These are phyloP conservation scores for Antheraea pernyi DNA, from an alignment of 1,140 invertebrate species.

Conservation along the genomic window DNA sequence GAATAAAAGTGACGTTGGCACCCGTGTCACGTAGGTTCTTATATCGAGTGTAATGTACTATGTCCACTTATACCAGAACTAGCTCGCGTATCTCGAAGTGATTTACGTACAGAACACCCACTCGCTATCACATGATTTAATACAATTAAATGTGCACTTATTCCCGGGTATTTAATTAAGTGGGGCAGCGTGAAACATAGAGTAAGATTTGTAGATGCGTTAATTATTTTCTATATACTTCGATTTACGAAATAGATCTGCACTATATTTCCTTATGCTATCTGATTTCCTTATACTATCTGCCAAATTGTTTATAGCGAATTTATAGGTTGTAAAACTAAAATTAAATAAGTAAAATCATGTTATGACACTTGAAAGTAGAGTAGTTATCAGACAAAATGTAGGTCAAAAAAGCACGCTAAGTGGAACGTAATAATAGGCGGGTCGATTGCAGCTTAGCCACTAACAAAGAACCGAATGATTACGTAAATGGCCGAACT, in stretches of 20 bases:
- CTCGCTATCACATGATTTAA: constrained; percentile 42
- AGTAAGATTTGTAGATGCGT: constrained; percentile 10
- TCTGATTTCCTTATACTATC: too few relatives aligned
- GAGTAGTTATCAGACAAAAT: too few relatives aligned
- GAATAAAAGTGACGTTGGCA: constrained; percentile 6
- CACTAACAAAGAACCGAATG: too few relatives aligned
- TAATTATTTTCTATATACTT: background rate
- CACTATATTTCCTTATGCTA: too few relatives aligned
- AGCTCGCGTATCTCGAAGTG: constrained; percentile 14
- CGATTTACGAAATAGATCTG: background rate
- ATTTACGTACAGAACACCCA: constrained; percentile 24
- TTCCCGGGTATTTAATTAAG: constrained; percentile 47
- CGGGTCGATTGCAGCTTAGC: too few relatives aligned
- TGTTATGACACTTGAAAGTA: too few relatives aligned
- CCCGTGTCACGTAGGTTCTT: constrained; percentile 14
- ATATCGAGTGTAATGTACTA: constrained; percentile 25
- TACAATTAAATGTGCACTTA: constrained; percentile 48
- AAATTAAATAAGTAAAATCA: too few relatives aligned
- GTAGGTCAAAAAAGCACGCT: too few relatives aligned
- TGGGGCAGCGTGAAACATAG: constrained; percentile 33
- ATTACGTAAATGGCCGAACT: too few relatives aligned
- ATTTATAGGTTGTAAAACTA: too few relatives aligned
- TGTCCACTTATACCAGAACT: constrained; percentile 18
- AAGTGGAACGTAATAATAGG: too few relatives aligned
- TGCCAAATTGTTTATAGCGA: too few relatives aligned